A percentile compares a stretch with the other conserved stretches of the same genome.
phyloP scores from a whole-genome alignment of 2,888 invertebrate species.

The Limnephilus rhombicus region DNA sequence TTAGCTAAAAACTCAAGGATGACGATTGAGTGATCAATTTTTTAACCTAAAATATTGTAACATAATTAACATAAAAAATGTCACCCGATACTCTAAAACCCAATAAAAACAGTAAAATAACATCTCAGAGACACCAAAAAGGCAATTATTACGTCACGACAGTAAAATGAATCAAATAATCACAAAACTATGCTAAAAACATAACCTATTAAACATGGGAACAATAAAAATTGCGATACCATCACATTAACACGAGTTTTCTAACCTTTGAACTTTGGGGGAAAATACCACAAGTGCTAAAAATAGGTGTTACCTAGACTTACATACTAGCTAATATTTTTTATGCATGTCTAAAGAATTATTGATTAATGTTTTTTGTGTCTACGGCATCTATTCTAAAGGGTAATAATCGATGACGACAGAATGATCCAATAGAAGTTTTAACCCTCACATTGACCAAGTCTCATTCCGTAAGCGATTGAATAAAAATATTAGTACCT shows the following conservation, averaged over 20 bases:
- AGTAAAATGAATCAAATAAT: not conserved
- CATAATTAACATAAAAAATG: not conserved
- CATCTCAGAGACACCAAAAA: not conserved
- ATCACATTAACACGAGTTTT: not conserved
- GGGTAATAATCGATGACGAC: slow-evolving; percentile 1
- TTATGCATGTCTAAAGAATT: not conserved
- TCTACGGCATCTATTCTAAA: not conserved
- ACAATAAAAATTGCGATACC: not conserved
- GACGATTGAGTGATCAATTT: not conserved
- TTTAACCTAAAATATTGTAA: not conserved
- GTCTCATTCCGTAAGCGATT: not conserved
- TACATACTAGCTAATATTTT: not conserved
- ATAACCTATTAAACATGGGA: not conserved
- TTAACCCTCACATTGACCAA: not conserved
- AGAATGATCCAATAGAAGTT: not conserved
- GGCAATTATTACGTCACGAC: not conserved
- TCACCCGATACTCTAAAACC: not conserved
- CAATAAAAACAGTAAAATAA: not conserved
- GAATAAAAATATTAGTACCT: not conserved
- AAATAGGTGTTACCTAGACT: slow-evolving; percentile 1
- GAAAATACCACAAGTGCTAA: not conserved
- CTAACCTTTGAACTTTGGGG: not conserved
- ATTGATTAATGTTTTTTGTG: not conserved
- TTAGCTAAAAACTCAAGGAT: not conserved
- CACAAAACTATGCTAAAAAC: not conserved